Percentiles rank a stretch among this genome's conserved stretches.
Conservation (phyloP, 2,797 vertebrate genomes). For the Tapirus indicus region DNA sequence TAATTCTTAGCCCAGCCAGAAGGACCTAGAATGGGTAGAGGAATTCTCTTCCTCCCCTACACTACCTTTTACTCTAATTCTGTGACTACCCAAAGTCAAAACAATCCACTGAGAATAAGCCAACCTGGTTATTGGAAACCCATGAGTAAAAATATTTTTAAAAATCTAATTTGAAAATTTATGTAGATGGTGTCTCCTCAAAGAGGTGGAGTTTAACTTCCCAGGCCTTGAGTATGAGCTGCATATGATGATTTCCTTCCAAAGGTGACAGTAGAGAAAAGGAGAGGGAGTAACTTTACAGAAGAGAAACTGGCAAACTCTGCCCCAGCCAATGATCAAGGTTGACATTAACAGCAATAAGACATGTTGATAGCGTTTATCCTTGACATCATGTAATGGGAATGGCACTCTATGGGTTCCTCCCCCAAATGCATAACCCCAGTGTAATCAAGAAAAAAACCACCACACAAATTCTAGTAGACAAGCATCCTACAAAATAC, state of each 20-base stretch:
- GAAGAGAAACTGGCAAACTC: not conserved
- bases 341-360: not conserved
- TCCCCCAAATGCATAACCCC: not conserved
- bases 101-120: not conserved
- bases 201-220: not conserved
- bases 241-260: not conserved
- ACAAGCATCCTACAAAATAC: not conserved
- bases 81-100: not conserved
- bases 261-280: not conserved
- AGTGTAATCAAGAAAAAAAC: not conserved
- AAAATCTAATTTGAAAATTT: not conserved
- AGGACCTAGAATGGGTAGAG: no score
- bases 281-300: rapidly evolving
- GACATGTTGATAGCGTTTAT: not conserved
- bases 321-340: not conserved
- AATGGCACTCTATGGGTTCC: not conserved
- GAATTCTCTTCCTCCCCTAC: no score
- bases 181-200: not conserved
- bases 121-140: not conserved
- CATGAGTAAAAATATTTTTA: conserved; percentile 8
- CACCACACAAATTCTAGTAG: not conserved
- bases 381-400: not conserved
- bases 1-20: no score
- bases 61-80: not conserved
- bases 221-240: not conserved